Conservation (phyloP, 2,888 invertebrate species). For the Sylvicola cinctus region DNA sequence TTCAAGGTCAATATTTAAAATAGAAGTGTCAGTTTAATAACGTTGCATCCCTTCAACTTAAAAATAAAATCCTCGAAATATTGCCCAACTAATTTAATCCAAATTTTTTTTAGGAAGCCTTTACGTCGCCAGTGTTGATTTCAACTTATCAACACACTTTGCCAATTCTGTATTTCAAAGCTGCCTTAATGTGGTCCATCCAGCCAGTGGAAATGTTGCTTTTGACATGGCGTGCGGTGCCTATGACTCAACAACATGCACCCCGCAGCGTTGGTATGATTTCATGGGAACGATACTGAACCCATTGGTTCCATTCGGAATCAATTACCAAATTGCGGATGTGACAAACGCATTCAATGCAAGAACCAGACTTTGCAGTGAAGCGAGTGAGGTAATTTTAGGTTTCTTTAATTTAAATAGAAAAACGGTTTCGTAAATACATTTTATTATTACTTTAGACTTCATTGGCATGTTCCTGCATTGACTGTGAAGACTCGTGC, state of each 20-base stretch:
- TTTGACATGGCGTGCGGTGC: slow-evolving; percentile 61
- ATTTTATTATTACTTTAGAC: slow-evolving; percentile 17
- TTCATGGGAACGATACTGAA: slow-evolving; percentile 35
- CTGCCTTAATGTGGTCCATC: slow-evolving; percentile 56
- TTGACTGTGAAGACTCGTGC: slow-evolving; percentile 49
- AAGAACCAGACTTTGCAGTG: slow-evolving; percentile 32
- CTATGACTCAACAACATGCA: slow-evolving; percentile 42
- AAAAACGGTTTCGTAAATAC: no score
- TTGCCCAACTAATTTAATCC: no score
- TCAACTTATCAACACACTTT: slow-evolving; percentile 35
- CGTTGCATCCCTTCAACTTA: no score
- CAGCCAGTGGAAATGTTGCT: slow-evolving; percentile 51
- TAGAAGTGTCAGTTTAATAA: no score
- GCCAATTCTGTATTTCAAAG: slow-evolving; percentile 48
- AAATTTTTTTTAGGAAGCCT: slow-evolving; percentile 11
- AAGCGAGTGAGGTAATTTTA: slow-evolving; percentile 29
- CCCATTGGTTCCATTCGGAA: slow-evolving; percentile 38
- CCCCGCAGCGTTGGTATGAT: slow-evolving; percentile 39
- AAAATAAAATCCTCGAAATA: no score
- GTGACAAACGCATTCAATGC: slow-evolving; percentile 26
- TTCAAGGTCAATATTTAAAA: no score
- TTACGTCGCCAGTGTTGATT: slow-evolving; percentile 30
- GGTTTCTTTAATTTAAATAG: no score
- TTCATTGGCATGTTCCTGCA: slow-evolving; percentile 49
- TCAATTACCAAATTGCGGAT: slow-evolving; percentile 31